These are phyloP conservation scores for Atrichornis clamosus DNA, from an alignment of 2,113 vertebrate species.

Conservation along the genomic window DNA sequence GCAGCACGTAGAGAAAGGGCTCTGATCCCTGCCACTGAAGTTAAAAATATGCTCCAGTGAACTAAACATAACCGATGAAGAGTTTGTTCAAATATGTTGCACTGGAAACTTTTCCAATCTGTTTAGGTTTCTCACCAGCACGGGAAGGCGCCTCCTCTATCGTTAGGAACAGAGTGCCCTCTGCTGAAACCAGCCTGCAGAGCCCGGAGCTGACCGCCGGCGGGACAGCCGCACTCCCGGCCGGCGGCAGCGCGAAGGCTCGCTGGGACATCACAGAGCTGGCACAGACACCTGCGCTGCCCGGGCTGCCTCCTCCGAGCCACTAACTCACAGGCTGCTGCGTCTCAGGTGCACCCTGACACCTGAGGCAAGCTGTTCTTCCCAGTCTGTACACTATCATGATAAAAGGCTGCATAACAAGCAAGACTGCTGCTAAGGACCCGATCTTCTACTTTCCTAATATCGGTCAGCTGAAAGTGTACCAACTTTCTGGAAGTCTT, in stretches of 20 bases:
- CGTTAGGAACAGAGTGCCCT: constrained; percentile 34
- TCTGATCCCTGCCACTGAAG: constrained; percentile 14
- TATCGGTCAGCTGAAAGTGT: rapidly evolving
- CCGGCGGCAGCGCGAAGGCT: rapidly evolving
- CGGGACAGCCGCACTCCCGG: not conserved
- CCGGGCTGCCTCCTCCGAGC: rapidly evolving
- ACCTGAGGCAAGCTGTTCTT: not conserved
- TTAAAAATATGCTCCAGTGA: constrained; percentile 42
- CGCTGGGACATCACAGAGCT: rapidly evolving
- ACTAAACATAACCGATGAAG: constrained; percentile 59
- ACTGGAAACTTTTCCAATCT: constrained; percentile 48
- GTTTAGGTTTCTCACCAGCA: constrained; percentile 12
- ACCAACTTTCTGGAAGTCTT: not conserved
- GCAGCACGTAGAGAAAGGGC: not conserved
- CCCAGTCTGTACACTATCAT: rapidly evolving
- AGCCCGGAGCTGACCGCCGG: not conserved
- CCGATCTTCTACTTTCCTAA: rapidly evolving
- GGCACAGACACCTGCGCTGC: not conserved
- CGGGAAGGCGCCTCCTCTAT: not conserved
- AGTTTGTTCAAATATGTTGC: constrained; percentile 47
- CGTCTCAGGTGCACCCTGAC: rapidly evolving
- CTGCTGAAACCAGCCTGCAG: not conserved
- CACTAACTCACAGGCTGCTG: rapidly evolving
- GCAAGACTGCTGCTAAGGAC: not conserved
- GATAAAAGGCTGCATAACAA: rapidly evolving